Percentiles rank a stretch among this genome's conserved stretches.
phyloP scores from a whole-genome alignment of 1,140 invertebrate species.

The Ostrea denselamellosa region DNA sequence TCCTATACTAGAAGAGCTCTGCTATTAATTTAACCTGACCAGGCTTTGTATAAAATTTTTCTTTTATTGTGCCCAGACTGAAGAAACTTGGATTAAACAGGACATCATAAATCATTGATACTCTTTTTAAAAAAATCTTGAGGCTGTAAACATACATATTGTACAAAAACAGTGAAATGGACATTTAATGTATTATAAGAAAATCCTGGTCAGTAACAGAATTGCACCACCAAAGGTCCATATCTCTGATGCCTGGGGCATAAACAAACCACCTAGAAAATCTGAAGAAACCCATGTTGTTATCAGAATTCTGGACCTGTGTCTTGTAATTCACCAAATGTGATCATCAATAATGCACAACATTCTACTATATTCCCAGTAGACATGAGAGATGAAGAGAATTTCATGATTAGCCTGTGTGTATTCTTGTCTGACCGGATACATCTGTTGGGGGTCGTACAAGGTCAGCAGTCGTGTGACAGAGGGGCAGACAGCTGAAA shows the following conservation, averaged over 20 bases:
- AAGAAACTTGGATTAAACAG: no score
- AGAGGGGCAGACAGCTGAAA: neutral
- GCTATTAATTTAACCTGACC: no score
- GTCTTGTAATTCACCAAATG: neutral
- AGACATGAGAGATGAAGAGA: slow-evolving; percentile 15
- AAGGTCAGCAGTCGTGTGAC: slow-evolving; percentile 8
- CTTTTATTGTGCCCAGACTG: no score
- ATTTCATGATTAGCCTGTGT: slow-evolving; percentile 14
- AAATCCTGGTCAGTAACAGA: no score
- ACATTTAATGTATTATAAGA: no score
- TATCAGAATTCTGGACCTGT: neutral
- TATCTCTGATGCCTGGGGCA: neutral
- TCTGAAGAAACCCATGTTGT: neutral
- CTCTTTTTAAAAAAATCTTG: no score
- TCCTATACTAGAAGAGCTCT: no score
- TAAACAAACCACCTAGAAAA: neutral
- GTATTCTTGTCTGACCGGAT: slow-evolving; percentile 10
- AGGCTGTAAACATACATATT: no score
- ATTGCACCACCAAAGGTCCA: no score
- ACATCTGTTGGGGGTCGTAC: neutral
- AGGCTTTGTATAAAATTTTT: no score
- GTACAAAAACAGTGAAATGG: no score
- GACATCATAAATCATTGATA: no score
- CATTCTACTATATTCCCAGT: neutral
- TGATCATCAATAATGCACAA: slow-evolving; percentile 24